Base-by-base conservation (phyloP, 2,797 vertebrate genomes). In the Enteromius afrohamiltoni region DNA sequence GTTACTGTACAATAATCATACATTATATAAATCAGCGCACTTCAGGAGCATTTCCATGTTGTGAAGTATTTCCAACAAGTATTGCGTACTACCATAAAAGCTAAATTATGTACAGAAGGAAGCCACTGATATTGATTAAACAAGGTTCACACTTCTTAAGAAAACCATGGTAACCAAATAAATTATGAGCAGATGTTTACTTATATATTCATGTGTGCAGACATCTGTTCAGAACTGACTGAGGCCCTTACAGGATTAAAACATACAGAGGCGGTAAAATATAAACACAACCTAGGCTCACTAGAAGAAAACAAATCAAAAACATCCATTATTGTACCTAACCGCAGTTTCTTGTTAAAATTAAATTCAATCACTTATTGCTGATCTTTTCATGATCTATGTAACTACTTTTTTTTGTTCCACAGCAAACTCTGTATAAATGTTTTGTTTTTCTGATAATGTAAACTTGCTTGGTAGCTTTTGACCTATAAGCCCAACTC, bases 151-250 rank as follows among this genome's bases (percentile, higher is more conserved):
- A n/a, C 19, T 81, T 64, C n/a, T 74, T 49, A 51, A 51, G 67
- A 49, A 53, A 82, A 75, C 69, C 42, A 74, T 73, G 21, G 55
- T 40, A 55, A 68, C 5, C 47, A 68, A 26, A 51, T 45, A 68
- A 23, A 29, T 83, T 21, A 37, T 53, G 47, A 67, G 58, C 62
- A 53, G 70, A 82, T 82, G 58, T 65, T 75, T 73, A 26, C 42
- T 47, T 62, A 82, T 49, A 45, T 45, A 65, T 51, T 74, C 58
- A 74, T 64, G 31, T 73, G 42, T 74, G 6, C 40, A 65, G 21
- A 75, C 45, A 82, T 76, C 47, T 75, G 60, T 76, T 82, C 53
- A 40, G 26, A 80, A 80, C 71, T 37, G 40, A 70, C 49, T 73
- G 64, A 69, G 19, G 14, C 14, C 19, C 9, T 82, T 82, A 64